Conservation (phyloP, 2,888 invertebrate genomes). For the Acrobasis suavella region DNA sequence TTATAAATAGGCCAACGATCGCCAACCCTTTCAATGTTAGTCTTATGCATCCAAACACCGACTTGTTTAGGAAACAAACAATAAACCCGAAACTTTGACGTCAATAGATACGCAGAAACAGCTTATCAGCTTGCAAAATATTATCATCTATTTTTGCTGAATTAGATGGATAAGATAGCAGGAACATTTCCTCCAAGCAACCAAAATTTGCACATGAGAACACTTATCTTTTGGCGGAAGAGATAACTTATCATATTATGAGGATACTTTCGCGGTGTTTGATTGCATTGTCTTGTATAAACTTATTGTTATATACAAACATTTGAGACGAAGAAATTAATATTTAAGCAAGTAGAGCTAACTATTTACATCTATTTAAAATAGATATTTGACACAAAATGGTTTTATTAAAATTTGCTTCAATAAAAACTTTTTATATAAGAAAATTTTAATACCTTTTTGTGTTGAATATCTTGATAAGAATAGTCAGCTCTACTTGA, state of each 20-base stretch:
- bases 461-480: neutral
- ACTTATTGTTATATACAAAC: neutral
- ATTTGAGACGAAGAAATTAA: neutral
- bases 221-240: conserved; percentile 41
- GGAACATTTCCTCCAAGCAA: conserved; percentile 71
- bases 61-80: conserved; percentile 25
- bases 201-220: conserved; percentile 43
- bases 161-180: conserved; percentile 56
- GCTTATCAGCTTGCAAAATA: conserved; percentile 53
- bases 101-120: conserved; percentile 38
- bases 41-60: conserved; percentile 1
- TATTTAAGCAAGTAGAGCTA: too few species aligned
- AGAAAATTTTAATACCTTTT: neutral
- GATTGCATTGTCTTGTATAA: conserved; percentile 27
- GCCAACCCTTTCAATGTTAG: neutral
- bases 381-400: too few species aligned
- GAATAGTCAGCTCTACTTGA: too few species aligned
- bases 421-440: too few species aligned
- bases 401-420: too few species aligned
- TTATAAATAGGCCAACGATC: neutral
- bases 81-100: conserved; percentile 37
- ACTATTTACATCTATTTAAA: too few species aligned
- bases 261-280: conserved; percentile 16
- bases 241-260: conserved; percentile 49
- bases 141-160: conserved; percentile 54